phyloP scores from a whole-genome alignment of 2,888 invertebrate species.

The Scaptomyza cyrtandrae region DNA sequence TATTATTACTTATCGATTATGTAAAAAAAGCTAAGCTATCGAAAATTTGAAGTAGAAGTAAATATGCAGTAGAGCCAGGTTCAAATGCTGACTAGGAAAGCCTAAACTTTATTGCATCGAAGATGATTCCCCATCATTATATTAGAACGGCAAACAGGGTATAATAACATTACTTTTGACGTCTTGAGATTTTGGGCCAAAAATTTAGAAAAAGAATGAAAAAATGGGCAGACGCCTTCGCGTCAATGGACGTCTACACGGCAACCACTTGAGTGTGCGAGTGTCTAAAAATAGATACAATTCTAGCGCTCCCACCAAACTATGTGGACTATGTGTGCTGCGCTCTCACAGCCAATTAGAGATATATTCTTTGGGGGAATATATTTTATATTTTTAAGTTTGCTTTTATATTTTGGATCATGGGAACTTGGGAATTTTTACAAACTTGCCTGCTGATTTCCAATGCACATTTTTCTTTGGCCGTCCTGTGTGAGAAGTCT shows the following conservation, averaged over 20 bases:
- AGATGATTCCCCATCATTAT: too few species aligned
- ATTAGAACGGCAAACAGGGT: neutral
- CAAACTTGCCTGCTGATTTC: slow-evolving; percentile 91
- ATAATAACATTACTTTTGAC: slow-evolving; percentile 68
- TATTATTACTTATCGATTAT: neutral
- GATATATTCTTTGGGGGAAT: slow-evolving; percentile 40
- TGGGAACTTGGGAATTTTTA: slow-evolving; percentile 2
- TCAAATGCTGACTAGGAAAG: neutral
- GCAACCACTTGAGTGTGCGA: slow-evolving; percentile 83
- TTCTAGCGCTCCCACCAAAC: slow-evolving; percentile 82
- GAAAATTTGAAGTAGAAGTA: neutral
- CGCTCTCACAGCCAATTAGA: slow-evolving; percentile 59
- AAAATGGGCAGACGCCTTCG: slow-evolving; percentile 35
- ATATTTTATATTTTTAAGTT: slow-evolving; percentile 28
- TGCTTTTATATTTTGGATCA: slow-evolving; percentile 15
- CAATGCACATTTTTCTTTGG: slow-evolving; percentile 92
- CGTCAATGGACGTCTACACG: slow-evolving; percentile 50
- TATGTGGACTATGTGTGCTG: slow-evolving; percentile 51
- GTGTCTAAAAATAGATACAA: slow-evolving; percentile 80
- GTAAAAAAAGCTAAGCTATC: neutral
- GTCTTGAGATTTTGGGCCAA: slow-evolving; percentile 68
- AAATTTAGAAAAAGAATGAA: slow-evolving; percentile 39
- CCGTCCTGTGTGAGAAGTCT: slow-evolving; percentile 85
- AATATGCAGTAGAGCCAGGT: too few species aligned
- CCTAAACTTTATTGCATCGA: neutral